phyloP scores from a whole-genome alignment of 2,113 vertebrate genomes.

The Chloropsis cyanopogon region DNA sequence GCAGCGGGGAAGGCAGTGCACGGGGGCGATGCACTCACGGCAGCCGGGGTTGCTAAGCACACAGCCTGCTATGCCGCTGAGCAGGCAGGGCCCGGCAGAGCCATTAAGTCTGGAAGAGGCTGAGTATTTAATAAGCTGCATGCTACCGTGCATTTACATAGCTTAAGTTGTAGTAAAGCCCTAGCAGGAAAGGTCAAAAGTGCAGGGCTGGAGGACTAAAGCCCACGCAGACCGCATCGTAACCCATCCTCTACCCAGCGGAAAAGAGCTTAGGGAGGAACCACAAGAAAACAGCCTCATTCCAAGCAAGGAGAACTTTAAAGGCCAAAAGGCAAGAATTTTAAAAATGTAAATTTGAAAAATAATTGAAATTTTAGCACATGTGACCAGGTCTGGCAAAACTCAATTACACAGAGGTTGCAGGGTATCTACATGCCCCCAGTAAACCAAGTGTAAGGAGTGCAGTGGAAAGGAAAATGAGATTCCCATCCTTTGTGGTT shows the following conservation, averaged over 20 bases:
- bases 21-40: neutral
- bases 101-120: constrained; percentile 19
- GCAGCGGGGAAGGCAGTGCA: neutral
- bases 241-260: neutral
- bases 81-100: neutral
- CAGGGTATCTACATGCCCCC: neutral
- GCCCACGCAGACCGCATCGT: neutral
- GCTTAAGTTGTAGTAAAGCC: constrained; percentile 13
- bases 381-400: neutral
- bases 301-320: neutral
- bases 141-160: constrained; percentile 19
- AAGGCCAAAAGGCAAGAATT: neutral
- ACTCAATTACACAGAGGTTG: neutral
- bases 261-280: neutral
- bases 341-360: neutral
- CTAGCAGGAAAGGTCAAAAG: constrained; percentile 34
- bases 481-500: neutral
- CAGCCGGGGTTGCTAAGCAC: constrained; percentile 34
- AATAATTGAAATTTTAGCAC: neutral
- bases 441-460: neutral
- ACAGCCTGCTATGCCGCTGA: neutral
- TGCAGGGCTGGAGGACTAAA: neutral
- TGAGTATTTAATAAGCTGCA: constrained; percentile 23
- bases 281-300: neutral
- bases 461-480: neutral